Evolutionary conservation across 92 coral and sea anemone genomes (phyloP).

Genomic region (Epizoanthus scotinus): DNA sequence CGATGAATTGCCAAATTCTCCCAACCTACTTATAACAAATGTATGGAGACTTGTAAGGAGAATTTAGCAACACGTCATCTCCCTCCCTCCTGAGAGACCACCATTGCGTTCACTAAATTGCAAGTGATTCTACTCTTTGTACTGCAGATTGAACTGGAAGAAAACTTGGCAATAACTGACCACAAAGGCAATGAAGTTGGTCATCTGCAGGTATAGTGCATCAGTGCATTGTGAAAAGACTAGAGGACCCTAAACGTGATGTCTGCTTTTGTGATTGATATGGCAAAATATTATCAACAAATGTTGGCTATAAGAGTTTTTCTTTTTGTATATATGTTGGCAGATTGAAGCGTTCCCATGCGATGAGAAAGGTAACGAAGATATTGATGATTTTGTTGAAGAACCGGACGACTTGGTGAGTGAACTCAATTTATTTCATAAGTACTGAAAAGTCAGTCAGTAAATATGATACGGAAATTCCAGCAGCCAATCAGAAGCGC

Average conservation of each 20-base stretch:
- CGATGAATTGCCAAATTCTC: no score
- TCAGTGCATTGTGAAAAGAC: neutral
- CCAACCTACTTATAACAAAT: no score
- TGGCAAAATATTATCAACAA: neutral
- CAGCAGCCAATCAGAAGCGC: no score
- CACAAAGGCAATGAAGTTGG: constrained; percentile 86
- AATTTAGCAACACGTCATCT: no score
- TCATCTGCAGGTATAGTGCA: constrained; percentile 62
- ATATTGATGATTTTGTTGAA: constrained; percentile 79
- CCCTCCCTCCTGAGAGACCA: no score
- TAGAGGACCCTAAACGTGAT: neutral
- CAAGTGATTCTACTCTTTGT: neutral
- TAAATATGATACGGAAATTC: no score
- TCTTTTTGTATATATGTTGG: neutral
- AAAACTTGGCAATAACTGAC: constrained; percentile 81
- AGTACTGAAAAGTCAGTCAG: no score
- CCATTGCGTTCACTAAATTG: neutral
- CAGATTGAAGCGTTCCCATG: constrained; percentile 86
- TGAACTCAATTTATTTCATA: no score
- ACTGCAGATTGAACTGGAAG: constrained; percentile 87
- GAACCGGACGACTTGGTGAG: constrained; percentile 84
- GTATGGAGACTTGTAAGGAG: no score
- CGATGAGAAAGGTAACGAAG: constrained; percentile 63
- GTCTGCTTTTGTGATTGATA: neutral
- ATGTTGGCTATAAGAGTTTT: no score